Percentiles rank a stretch among this genome's conserved stretches.
Evolutionary conservation across 2,888 invertebrate species (phyloP).

Genomic region (Cyclophora albipunctata): DNA sequence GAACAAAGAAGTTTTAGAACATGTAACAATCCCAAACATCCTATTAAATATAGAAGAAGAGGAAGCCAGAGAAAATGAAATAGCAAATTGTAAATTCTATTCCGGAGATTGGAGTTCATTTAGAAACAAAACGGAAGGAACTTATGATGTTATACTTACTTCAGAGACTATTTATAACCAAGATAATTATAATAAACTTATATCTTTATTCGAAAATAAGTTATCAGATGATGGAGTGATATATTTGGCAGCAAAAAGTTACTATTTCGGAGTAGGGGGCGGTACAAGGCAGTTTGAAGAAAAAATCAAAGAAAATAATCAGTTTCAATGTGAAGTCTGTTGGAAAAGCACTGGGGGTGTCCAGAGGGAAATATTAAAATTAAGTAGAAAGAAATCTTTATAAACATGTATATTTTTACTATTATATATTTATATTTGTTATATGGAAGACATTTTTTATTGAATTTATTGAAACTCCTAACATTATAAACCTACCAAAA

Average conservation of each 20-base stretch:
- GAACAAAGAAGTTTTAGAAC: slow-evolving; percentile 89
- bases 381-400: slow-evolving; percentile 39
- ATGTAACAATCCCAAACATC: slow-evolving; percentile 89
- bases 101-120: slow-evolving; percentile 87
- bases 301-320: slow-evolving; percentile 67
- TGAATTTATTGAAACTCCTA: too few species aligned
- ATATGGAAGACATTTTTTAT: too few species aligned
- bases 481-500: too few species aligned
- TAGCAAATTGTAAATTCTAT: slow-evolving; percentile 73
- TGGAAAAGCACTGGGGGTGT: slow-evolving; percentile 81
- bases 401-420: slow-evolving; percentile 6
- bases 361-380: slow-evolving; percentile 77
- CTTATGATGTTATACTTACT: slow-evolving; percentile 90
- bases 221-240: slow-evolving; percentile 77
- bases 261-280: slow-evolving; percentile 97
- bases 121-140: slow-evolving; percentile 46
- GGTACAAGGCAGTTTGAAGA: slow-evolving; percentile 85
- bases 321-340: slow-evolving; percentile 72
- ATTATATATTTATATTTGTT: too few species aligned
- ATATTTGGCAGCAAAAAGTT: slow-evolving; percentile 90
- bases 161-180: slow-evolving; percentile 96
- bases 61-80: slow-evolving; percentile 38
- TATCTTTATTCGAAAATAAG: slow-evolving; percentile 78
- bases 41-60: slow-evolving; percentile 77
- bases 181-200: slow-evolving; percentile 84